Percentiles rank a stretch among this genome's conserved stretches.
Evolutionary conservation across 2,888 invertebrate species (phyloP).

Genomic region (Pseudeuparius sepicola): DNA sequence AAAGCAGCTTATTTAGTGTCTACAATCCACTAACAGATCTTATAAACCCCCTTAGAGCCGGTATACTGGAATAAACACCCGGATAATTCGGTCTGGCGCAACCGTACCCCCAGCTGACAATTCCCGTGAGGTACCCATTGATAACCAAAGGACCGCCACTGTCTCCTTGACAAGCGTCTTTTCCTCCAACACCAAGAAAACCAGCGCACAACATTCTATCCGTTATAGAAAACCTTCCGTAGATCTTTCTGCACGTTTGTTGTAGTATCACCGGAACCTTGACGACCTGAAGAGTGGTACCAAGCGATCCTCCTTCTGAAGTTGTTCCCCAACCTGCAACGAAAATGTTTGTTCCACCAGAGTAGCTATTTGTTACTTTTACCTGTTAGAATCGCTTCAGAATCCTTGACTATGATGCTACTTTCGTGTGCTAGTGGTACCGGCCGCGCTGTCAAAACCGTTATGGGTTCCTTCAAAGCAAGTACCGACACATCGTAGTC

Average conservation of each 20-base stretch:
- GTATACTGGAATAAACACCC: slow-evolving; percentile 27
- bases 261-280: slow-evolving; percentile 8
- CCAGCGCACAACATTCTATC: slow-evolving; percentile 50
- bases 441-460: no score
- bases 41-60: slow-evolving; percentile 5
- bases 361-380: no score
- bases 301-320: neutral
- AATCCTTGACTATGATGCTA: no score
- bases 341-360: neutral
- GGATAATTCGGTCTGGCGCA: slow-evolving; percentile 27
- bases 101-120: slow-evolving; percentile 30
- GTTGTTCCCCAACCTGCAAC: slow-evolving; percentile 11
- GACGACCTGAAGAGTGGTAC: slow-evolving; percentile 7
- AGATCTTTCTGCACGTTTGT: slow-evolving; percentile 3
- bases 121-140: slow-evolving; percentile 24
- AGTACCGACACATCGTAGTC: slow-evolving; percentile 15
- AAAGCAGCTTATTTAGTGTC: no score
- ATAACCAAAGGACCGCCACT: slow-evolving; percentile 29
- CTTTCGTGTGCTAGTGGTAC: no score
- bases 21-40: neutral
- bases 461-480: neutral
- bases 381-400: no score
- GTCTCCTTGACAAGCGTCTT: slow-evolving; percentile 32
- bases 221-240: slow-evolving; percentile 3
- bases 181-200: slow-evolving; percentile 43